Base-by-base conservation (phyloP, 2,888 invertebrate genomes). In the Drosophila siamana region DNA sequence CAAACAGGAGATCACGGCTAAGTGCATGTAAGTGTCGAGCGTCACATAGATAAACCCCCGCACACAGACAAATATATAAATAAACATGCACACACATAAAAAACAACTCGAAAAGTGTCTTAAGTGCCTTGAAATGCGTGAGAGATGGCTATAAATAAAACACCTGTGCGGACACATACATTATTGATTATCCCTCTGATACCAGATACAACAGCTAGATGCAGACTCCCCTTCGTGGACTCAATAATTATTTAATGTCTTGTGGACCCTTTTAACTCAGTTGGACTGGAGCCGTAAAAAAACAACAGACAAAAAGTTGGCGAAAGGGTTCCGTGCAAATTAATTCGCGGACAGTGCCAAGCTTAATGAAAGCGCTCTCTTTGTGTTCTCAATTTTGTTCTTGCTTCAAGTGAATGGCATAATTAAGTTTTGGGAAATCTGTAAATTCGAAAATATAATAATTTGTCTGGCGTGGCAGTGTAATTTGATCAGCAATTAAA, bases 21-120 rank as follows among this genome's bases (percentile, higher is more conserved):
- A 92, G 81, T 92, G 92, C 92, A 91, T 80, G 92, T 92, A 90
- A 89, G 92, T 69, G 41, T 26, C 52, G 5, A 2, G 11, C 11
- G 22, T 19, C 36, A 43, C 24, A 9, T 7, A 28, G 11, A 28
- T 28, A 28, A 9, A 28, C 28, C 8, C 2, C 8, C 9, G 9
- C 3, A 28, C 9, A 11, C 28, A 11, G n/a, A 33, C 11, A 33
- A 11, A n/a, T n/a, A 33, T 30, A 11, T n/a, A 33, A n/a, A n/a
- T 9, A 6, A 7, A 0, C 30, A 30, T 11, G 11, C 33, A 33
- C 11, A 33, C 33, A n/a, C 33, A 33, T 30, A 11, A 33, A 33
- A n/a, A n/a, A 33, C n/a, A 13, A 13, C n/a, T 26, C 15, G 24
- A 9, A 33, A 46, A 30, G 33, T 28, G 22, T 22, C 24, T 19